Conservation (phyloP, 2,113 vertebrate species). For the Spea bombifrons region DNA sequence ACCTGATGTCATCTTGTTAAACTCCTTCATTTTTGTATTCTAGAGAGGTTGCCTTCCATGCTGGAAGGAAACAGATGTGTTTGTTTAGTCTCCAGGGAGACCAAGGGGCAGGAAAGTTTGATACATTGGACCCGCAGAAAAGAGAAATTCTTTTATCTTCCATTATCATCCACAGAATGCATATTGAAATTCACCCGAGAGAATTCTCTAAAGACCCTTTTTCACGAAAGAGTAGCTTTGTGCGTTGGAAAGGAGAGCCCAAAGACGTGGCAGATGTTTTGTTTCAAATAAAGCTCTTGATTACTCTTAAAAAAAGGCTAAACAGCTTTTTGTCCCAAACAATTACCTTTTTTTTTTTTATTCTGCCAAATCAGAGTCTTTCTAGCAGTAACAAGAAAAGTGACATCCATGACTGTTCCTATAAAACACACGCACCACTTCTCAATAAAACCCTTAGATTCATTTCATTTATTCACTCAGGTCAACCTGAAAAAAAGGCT, state of each 20-base stretch:
- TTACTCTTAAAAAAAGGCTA: slow-evolving; percentile 2
- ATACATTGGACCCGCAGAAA: slow-evolving; percentile 20
- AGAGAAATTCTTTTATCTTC: slow-evolving; percentile 55
- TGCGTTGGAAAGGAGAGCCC: not conserved
- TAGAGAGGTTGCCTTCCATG: slow-evolving; percentile 41
- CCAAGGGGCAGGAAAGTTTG: slow-evolving; percentile 40
- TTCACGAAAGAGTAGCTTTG: slow-evolving; percentile 44
- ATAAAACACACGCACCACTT: no score
- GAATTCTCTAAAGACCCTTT: slow-evolving; percentile 39
- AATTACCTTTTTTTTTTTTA: not conserved
- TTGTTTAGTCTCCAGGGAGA: slow-evolving; percentile 63
- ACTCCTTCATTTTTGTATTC: slow-evolving; percentile 45
- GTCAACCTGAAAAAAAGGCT: no score
- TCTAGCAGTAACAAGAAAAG: not conserved
- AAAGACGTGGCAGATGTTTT: slow-evolving; percentile 7
- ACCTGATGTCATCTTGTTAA: slow-evolving; percentile 23
- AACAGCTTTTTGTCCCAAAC: not conserved
- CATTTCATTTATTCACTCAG: no score
- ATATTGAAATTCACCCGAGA: slow-evolving; percentile 40
- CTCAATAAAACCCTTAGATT: no score
- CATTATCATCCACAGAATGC: slow-evolving; percentile 33
- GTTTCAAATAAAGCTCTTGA: slow-evolving; percentile 1
- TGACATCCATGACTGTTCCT: not conserved
- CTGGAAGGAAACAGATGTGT: slow-evolving; percentile 62
- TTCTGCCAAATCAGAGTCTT: not conserved